A percentile compares a stretch with the other conserved stretches of the same genome.
Evolutionary conservation across 2,888 invertebrate species (phyloP).

Genomic region (Trachelus stipa): DNA sequence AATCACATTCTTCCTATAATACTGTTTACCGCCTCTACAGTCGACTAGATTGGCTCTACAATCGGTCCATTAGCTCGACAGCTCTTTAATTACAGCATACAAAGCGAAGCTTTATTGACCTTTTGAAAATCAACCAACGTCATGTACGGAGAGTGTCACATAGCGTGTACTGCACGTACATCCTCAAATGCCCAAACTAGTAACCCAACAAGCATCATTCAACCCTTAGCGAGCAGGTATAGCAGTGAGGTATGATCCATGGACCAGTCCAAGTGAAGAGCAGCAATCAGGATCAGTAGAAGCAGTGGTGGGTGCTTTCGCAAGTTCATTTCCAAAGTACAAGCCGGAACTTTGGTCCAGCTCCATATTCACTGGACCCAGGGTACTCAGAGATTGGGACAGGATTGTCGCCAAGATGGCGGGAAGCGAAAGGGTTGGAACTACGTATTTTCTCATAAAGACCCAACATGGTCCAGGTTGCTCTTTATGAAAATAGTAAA

Average conservation of each 20-base stretch:
- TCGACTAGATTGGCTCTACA: neutral
- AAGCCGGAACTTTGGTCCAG: conserved; percentile 37
- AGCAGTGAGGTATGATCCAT: neutral
- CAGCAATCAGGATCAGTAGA: conserved; percentile 44
- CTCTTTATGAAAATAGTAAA: neutral
- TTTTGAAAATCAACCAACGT: conserved; percentile 36
- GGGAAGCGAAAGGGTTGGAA: conserved; percentile 2
- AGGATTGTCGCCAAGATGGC: too few species aligned
- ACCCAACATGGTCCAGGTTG: conserved; percentile 1
- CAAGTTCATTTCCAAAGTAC: conserved; percentile 5
- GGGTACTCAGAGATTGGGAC: conserved; percentile 32
- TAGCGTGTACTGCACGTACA: too few species aligned
- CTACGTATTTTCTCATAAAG: neutral
- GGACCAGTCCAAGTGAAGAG: conserved; percentile 32
- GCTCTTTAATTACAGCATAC: conserved; percentile 31
- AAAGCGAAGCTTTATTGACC: conserved; percentile 29
- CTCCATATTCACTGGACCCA: neutral
- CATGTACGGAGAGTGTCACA: too few species aligned
- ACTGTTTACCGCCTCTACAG: too few species aligned
- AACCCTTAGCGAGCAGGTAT: neutral
- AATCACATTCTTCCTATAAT: too few species aligned
- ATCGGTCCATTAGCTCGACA: conserved; percentile 22
- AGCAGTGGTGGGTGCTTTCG: neutral
- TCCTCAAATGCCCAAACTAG: too few species aligned
- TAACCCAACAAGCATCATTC: too few species aligned